phyloP scores from a whole-genome alignment of 2,113 vertebrate species.

The Dicerorhinus sumatrensis region DNA sequence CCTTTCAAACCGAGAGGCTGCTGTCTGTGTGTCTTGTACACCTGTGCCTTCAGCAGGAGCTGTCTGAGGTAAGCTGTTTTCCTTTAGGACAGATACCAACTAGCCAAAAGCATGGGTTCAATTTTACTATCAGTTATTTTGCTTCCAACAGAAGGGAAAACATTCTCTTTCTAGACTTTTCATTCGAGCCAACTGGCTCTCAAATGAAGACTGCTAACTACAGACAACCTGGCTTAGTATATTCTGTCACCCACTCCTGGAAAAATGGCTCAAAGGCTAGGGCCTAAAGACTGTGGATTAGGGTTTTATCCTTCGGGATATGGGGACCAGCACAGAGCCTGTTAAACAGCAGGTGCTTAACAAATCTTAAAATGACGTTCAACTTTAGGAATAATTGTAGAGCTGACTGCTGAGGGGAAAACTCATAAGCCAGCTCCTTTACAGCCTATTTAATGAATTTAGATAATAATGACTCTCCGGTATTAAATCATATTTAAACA shows the following conservation, averaged over 20 bases:
- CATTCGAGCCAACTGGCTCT: not conserved
- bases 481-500: slow-evolving; percentile 3
- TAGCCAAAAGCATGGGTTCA: not conserved
- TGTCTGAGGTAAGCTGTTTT: not conserved
- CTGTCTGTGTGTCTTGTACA: not conserved
- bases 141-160: not conserved
- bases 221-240: not conserved
- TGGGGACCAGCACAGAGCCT: not conserved
- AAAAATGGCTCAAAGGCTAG: not conserved
- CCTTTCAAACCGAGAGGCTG: not conserved
- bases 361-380: not conserved
- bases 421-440: not conserved
- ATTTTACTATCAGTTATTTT: not conserved
- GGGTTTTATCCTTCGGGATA: slow-evolving; percentile 9
- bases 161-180: not conserved
- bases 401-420: not conserved
- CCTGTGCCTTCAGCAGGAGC: not conserved
- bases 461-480: not conserved
- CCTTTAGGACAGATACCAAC: not conserved
- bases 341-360: not conserved
- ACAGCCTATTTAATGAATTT: not conserved
- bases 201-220: not conserved
- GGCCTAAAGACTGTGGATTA: not conserved
- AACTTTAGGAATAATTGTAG: not conserved
- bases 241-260: not conserved